Conservation (phyloP, 2,113 vertebrate genomes). For the Pampusana beccarii region DNA sequence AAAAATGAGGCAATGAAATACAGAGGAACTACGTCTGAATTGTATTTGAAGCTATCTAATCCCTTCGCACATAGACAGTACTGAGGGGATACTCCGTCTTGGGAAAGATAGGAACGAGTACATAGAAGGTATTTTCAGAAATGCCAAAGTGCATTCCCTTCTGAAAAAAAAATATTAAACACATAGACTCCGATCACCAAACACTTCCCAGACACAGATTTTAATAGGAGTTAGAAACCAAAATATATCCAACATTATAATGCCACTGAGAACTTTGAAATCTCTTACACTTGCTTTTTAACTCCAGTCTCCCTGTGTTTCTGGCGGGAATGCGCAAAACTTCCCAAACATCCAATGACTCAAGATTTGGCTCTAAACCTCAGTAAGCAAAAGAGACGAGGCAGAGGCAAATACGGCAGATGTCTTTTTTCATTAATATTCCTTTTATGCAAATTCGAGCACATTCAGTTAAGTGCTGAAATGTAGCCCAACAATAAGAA, state of each 20-base stretch:
- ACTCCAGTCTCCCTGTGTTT: background rate
- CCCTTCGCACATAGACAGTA: background rate
- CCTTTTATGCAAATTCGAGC: background rate
- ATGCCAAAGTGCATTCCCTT: background rate
- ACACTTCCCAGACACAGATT: background rate
- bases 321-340: background rate
- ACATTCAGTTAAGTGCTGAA: background rate
- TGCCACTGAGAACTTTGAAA: background rate
- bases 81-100: background rate
- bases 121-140: background rate
- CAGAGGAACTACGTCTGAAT: background rate
- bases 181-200: background rate
- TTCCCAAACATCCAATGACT: background rate
- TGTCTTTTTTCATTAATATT: background rate
- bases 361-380: background rate
- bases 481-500: background rate
- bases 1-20: background rate
- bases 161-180: background rate
- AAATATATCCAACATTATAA: background rate
- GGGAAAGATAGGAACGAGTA: background rate
- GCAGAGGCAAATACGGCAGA: background rate
- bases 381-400: background rate
- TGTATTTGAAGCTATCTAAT: background rate
- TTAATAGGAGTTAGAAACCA: background rate
- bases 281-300: background rate